Evolutionary conservation across 2,888 invertebrate species (phyloP).

Genomic region (Odontocolon sp.): DNA sequence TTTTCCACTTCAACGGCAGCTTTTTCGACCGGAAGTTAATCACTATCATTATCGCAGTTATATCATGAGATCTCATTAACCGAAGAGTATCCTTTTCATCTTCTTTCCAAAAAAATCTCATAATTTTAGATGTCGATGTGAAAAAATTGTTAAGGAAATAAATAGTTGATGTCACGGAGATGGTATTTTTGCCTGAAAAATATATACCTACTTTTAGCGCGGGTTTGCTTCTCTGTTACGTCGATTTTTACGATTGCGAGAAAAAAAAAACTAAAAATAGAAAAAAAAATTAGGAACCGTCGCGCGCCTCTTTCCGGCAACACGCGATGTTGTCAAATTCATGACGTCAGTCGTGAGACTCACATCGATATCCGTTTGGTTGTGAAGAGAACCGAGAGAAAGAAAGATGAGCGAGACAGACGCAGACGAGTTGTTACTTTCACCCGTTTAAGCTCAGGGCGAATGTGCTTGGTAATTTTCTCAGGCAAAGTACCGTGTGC

Average conservation of each 20-base stretch:
- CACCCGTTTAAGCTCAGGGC: constrained; percentile 58
- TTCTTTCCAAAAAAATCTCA: background rate
- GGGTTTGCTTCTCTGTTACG: constrained; percentile 24
- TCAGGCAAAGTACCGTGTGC: constrained; percentile 58
- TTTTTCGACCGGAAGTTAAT: constrained; percentile 7
- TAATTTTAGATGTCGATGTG: background rate
- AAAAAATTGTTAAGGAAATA: too few relatives aligned
- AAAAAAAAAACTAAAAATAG: background rate
- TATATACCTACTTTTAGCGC: too few relatives aligned
- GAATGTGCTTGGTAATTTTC: constrained; percentile 59
- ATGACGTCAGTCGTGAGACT: constrained; percentile 32
- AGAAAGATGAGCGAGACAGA: constrained; percentile 18
- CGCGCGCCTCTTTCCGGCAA: constrained; percentile 8
- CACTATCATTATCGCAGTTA: constrained; percentile 11
- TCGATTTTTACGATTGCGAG: constrained; percentile 23
- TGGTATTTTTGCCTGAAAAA: background rate
- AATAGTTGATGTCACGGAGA: background rate
- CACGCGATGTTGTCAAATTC: constrained; percentile 49
- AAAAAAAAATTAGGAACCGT: constrained; percentile 12
- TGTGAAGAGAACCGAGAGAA: constrained; percentile 1
- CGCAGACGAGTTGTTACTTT: constrained; percentile 49
- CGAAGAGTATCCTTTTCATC: background rate
- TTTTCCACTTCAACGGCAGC: background rate
- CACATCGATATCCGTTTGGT: constrained; percentile 27
- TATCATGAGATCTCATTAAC: constrained; percentile 12